These are phyloP conservation scores for Willisornis vidua DNA, from an alignment of 2,113 vertebrate genomes.

Conservation along the genomic window DNA sequence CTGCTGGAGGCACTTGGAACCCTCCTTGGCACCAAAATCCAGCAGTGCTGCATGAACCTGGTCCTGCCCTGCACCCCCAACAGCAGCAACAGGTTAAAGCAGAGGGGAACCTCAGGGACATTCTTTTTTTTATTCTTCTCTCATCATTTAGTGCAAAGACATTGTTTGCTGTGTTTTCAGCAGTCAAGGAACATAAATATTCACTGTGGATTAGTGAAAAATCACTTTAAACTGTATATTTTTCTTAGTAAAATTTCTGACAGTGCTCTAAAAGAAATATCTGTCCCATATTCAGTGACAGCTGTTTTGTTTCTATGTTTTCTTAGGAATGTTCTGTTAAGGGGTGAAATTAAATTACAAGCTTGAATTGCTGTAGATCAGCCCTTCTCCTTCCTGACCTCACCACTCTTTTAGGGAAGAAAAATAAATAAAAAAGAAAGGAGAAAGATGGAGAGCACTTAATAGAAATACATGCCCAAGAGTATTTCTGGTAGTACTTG, in stretches of 20 bases:
- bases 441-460: neutral
- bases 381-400: neutral
- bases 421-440: neutral
- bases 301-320: neutral
- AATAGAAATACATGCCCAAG: accelerated
- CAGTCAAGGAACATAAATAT: neutral
- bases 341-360: neutral
- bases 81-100: neutral
- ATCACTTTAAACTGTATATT: neutral
- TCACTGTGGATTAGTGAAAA: neutral
- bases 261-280: neutral
- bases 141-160: neutral
- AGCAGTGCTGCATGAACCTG: neutral
- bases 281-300: neutral
- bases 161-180: neutral
- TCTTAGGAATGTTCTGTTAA: neutral
- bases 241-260: neutral
- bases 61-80: neutral
- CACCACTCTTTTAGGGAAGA: neutral
- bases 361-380: neutral
- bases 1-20: neutral
- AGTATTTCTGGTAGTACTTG: neutral
- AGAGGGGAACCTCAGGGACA: neutral
- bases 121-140: neutral
- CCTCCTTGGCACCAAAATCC: neutral